Evolutionary conservation across 2,888 invertebrate species (phyloP).

Genomic region (Conus canariensis): DNA sequence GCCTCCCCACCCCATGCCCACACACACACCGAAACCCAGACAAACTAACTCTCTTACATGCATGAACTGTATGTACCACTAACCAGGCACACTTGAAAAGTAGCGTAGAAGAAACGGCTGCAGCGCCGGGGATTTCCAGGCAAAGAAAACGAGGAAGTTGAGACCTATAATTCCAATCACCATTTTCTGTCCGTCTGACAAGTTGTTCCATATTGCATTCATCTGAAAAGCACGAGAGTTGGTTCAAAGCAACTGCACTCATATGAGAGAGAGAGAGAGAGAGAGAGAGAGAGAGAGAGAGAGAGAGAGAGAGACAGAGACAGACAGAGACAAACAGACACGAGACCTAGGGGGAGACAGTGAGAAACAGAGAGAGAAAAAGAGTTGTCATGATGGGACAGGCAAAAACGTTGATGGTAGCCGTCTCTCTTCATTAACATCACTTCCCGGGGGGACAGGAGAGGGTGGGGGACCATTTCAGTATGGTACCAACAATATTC

Average conservation of each 20-base stretch:
- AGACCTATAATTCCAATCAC: constrained; percentile 86
- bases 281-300: not conserved
- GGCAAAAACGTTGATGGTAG: too few species aligned
- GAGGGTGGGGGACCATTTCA: too few species aligned
- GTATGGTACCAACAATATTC: too few species aligned
- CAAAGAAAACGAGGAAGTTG: constrained; percentile 88
- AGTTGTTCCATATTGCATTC: constrained; percentile 58
- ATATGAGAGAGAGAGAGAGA: not conserved
- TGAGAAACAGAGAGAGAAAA: too few species aligned
- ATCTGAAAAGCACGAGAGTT: constrained; percentile 48
- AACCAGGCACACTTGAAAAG: constrained; percentile 90
- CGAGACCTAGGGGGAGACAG: too few species aligned
- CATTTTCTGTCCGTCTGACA: constrained; percentile 61
- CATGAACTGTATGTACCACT: constrained; percentile 66
- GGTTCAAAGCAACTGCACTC: not conserved
- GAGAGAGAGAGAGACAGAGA: not conserved
- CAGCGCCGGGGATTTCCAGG: constrained; percentile 88
- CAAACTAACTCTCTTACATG: not conserved
- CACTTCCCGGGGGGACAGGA: too few species aligned
- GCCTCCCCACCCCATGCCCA: not conserved
- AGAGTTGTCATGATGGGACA: too few species aligned
- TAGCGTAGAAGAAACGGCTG: constrained; percentile 89
- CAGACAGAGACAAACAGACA: too few species aligned
- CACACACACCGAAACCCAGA: not conserved
- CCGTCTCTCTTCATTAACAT: too few species aligned